Conservation (phyloP, 2,797 vertebrate genomes). For the Myiothlypis chrysogaster region DNA sequence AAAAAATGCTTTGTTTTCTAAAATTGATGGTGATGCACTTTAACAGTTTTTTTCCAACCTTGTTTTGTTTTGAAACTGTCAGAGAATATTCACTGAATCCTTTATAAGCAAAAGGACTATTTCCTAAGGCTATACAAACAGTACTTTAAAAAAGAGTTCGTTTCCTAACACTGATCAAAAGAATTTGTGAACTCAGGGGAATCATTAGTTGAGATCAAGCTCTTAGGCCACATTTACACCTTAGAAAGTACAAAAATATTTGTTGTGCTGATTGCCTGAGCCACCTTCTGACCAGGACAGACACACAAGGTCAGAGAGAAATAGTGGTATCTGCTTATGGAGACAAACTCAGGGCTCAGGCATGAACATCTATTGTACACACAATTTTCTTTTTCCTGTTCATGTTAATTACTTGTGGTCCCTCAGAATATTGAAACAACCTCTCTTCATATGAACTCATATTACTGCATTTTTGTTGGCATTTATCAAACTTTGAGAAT, state of each 20-base stretch:
- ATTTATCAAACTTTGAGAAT: background rate
- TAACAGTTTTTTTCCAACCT: background rate
- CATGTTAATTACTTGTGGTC: background rate
- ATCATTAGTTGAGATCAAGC: background rate
- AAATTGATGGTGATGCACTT: constrained; percentile 7
- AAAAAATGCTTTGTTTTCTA: background rate
- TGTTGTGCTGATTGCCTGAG: background rate
- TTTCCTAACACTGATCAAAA: constrained; percentile 11
- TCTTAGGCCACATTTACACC: background rate
- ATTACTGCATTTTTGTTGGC: background rate
- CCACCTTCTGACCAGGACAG: background rate
- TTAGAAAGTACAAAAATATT: background rate
- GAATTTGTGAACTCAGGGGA: background rate
- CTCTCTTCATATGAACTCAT: background rate
- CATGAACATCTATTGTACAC: background rate
- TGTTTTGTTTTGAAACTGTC: constrained; percentile 14
- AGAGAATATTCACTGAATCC: background rate
- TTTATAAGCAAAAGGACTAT: background rate
- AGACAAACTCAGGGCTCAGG: background rate
- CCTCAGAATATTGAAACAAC: background rate
- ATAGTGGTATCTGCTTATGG: fast-evolving
- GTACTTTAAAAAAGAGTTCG: background rate
- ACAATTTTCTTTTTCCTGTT: background rate
- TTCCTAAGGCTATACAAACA: background rate
- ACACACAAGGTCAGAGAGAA: background rate